A percentile compares a stretch with the other conserved stretches of the same genome.
These are phyloP conservation scores for Urocynchramus pylzowi DNA, from an alignment of 2,113 vertebrate species.

Conservation along the genomic window DNA sequence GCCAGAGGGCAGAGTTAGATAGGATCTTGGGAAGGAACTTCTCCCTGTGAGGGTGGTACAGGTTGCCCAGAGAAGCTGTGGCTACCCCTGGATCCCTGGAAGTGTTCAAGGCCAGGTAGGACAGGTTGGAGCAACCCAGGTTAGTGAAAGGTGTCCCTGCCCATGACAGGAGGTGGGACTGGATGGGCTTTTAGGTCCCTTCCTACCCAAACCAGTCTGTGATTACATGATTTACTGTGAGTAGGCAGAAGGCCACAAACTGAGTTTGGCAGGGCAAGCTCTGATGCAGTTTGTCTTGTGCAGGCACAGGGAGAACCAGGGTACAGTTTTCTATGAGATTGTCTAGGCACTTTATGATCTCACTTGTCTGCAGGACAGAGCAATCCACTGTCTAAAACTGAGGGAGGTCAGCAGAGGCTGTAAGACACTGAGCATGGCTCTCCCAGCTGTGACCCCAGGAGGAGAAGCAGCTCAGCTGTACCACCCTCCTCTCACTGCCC, in stretches of 20 bases:
- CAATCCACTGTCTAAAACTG: neutral
- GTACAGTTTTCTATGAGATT: neutral
- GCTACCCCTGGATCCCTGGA: neutral
- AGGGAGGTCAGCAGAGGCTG: neutral
- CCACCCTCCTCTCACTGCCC: neutral
- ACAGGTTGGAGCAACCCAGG: neutral
- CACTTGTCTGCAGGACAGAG: neutral
- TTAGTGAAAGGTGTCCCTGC: neutral
- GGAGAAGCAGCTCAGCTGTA: neutral
- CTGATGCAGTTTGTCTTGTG: neutral
- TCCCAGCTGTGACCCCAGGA: neutral
- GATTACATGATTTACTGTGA: neutral
- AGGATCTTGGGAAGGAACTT: neutral
- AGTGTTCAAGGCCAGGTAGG: neutral
- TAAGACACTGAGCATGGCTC: neutral
- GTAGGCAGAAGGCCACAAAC: neutral
- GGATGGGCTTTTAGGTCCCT: neutral
- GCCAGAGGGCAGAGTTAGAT: neutral
- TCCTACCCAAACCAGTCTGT: neutral
- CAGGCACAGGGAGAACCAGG: neutral
- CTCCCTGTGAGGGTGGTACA: neutral
- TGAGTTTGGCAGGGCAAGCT: neutral
- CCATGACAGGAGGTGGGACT: no score
- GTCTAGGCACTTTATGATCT: neutral
- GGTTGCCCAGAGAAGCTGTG: neutral